phyloP scores from a whole-genome alignment of 1,140 invertebrate genomes.

The Cherax destructor region DNA sequence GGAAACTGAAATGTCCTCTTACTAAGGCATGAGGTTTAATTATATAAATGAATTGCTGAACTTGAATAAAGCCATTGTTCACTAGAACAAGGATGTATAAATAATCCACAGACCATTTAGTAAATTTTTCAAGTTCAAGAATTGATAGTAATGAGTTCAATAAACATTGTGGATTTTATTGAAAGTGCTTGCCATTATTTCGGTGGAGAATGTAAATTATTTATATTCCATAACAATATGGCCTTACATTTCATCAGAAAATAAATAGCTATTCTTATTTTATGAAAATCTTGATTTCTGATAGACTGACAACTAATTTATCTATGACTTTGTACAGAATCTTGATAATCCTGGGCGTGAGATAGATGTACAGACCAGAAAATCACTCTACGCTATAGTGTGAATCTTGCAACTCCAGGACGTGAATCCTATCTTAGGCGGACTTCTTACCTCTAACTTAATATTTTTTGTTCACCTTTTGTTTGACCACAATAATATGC shows the following conservation, averaged over 20 bases:
- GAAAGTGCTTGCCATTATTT: too few relatives aligned
- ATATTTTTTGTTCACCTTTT: neutral
- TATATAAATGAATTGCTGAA: too few relatives aligned
- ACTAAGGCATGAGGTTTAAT: too few relatives aligned
- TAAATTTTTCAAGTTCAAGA: too few relatives aligned
- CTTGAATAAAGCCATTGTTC: too few relatives aligned
- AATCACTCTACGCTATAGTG: neutral
- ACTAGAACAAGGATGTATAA: too few relatives aligned
- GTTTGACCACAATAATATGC: neutral
- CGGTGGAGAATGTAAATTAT: too few relatives aligned
- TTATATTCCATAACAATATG: neutral
- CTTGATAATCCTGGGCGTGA: neutral
- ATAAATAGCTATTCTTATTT: neutral
- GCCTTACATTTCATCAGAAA: neutral
- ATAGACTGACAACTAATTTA: neutral
- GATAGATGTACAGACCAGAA: conserved; percentile 5
- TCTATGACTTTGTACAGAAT: conserved; percentile 1
- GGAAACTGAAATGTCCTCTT: too few relatives aligned
- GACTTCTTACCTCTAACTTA: neutral
- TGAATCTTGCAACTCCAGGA: neutral
- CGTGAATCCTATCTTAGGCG: neutral
- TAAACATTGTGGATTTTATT: too few relatives aligned
- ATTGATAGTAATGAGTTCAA: too few relatives aligned
- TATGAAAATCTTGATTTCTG: neutral
- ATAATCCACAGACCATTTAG: too few relatives aligned